These are phyloP conservation scores for Apeira syringaria DNA, from an alignment of 2,888 invertebrate species.

Conservation along the genomic window DNA sequence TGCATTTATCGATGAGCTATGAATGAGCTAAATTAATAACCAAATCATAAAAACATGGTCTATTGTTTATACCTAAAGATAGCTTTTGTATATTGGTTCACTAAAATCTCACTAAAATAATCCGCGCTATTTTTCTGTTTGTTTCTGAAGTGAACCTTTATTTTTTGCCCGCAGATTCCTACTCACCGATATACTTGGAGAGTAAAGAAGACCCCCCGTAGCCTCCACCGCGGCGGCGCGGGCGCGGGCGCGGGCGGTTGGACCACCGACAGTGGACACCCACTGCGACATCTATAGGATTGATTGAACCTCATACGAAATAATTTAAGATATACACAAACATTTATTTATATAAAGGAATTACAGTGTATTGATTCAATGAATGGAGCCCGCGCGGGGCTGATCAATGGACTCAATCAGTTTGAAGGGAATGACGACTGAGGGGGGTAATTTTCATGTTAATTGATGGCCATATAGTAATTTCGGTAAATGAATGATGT, in stretches of 20 bases:
- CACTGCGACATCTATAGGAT: conserved; percentile 33
- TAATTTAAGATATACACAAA: conserved; percentile 18
- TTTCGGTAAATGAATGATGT: background rate
- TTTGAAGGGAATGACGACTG: conserved; percentile 31
- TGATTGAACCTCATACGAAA: conserved; percentile 26
- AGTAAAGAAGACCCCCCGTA: conserved; percentile 37
- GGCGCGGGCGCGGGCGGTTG: conserved; percentile 16
- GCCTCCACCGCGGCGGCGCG: conserved; percentile 7
- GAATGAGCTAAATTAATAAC: too few relatives aligned
- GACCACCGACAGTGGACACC: conserved; percentile 51
- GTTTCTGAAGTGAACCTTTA: conserved; percentile 8
- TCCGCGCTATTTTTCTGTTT: background rate
- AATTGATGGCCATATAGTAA: conserved; percentile 18
- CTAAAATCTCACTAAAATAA: too few relatives aligned
- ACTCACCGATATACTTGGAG: conserved; percentile 30
- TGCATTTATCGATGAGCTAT: too few relatives aligned
- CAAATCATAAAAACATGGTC: too few relatives aligned
- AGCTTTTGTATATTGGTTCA: too few relatives aligned
- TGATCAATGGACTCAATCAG: conserved; percentile 39
- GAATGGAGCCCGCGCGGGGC: conserved; percentile 29
- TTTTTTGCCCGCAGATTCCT: conserved; percentile 21
- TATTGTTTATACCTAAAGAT: too few relatives aligned
- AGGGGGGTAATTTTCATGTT: conserved; percentile 33
- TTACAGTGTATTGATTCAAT: conserved; percentile 19
- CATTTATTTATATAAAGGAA: conserved; percentile 12